Conservation (phyloP, 2,113 vertebrate species). For the Bucco capensis region DNA sequence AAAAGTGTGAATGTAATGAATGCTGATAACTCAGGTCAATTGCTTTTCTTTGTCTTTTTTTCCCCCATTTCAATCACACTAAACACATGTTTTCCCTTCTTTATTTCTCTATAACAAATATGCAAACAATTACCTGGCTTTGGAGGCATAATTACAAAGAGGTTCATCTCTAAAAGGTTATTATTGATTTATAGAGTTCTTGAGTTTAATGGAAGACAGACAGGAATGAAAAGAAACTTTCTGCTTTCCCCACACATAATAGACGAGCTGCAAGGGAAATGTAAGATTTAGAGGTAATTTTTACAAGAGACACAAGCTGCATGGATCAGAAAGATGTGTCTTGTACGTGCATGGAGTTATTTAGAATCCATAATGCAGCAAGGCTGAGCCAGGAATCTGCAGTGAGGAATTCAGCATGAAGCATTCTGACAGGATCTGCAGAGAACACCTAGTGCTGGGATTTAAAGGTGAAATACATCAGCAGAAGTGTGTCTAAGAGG, state of each 20-base stretch:
- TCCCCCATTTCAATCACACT: not conserved
- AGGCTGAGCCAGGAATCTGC: not conserved
- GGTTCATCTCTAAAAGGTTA: conserved; percentile 74
- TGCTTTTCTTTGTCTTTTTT: not conserved
- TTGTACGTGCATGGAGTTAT: not conserved
- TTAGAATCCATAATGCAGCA: not conserved
- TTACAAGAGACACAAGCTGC: conserved; percentile 20
- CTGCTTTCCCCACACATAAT: conserved; percentile 46
- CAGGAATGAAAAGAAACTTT: conserved; percentile 56
- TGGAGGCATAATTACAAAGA: conserved; percentile 73
- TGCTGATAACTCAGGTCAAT: conserved; percentile 26
- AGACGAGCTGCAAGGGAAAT: conserved; percentile 63
- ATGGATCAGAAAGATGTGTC: not conserved
- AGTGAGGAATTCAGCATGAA: not conserved
- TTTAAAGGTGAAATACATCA: not conserved
- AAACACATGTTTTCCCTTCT: conserved; percentile 50
- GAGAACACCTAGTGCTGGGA: not conserved
- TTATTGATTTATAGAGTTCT: conserved; percentile 75
- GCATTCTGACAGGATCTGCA: not conserved
- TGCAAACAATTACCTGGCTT: conserved; percentile 79
- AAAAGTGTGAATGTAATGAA: conserved; percentile 45
- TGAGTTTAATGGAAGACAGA: conserved; percentile 76
- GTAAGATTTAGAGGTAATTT: conserved; percentile 65
- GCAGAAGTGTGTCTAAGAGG: not conserved
- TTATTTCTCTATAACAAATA: conserved; percentile 72